Evolutionary conservation across 2,888 invertebrate genomes (phyloP), one percentile per base, ranked within the genome.

Genomic region (Pogonocherus hispidulus): DNA sequence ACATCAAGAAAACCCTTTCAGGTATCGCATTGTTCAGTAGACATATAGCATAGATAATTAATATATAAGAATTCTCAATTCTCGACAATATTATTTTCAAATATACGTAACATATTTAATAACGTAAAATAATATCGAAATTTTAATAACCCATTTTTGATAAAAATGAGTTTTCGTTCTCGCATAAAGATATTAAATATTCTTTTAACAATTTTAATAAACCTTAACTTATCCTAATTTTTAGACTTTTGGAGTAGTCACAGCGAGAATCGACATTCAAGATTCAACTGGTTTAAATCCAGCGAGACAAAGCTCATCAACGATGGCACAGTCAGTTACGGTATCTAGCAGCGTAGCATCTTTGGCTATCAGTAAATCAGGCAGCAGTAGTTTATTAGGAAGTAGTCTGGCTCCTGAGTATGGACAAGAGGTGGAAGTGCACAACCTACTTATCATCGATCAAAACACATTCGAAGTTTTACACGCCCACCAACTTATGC

Each of bases 401-500:
- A 75, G 80, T n/a, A 84, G 82, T 67, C 73, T 80, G 1, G 81
- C 79, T 8, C 82, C 84, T 0, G 91, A 92, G 68, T 88, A 89
- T 80, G 94, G 95, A 0, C 93, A 94, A 81, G 97, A 98, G 86
- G 90, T 96, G 11, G 97, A 98, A 86, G 91, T 96, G 22, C 94
- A 97, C 85, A 95, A 93, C 85, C 89, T 99, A 74, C 89, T 99
- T 22, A 88, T 99, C 56, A 92, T 99, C 68, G 97, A 99, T 87
- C 97, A 98, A 82, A 96, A 98, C 85, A 98, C 98, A 0, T 98
- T 98, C 85, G 98, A 98, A 88, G 97, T 98, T 16, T 87, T 98
- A 44, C 98, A 98, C 86, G 93, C 97, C 0, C 97, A 98, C 86
- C 96, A 97, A 80, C 90, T 99, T 80, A 92, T 94, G 90, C 91